phyloP scores from a whole-genome alignment of 2,113 vertebrate genomes.

The Sinocyclocheilus anshuiensis region DNA sequence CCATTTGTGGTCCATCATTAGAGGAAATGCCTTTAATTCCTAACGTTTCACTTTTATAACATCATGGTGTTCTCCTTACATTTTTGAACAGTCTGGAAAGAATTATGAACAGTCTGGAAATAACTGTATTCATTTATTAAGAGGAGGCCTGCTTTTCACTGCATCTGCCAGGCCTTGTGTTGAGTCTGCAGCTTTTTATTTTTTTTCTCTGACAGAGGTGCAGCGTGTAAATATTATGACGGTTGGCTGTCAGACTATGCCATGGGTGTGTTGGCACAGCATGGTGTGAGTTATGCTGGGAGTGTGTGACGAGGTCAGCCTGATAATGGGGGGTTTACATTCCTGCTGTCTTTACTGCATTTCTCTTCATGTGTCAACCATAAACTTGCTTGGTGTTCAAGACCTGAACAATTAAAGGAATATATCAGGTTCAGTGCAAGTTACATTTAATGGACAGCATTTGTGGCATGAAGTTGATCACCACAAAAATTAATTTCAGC shows the following conservation, averaged over 20 bases:
- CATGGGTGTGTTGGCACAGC: conserved; percentile 64
- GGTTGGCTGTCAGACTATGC: conserved; percentile 71
- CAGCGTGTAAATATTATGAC: conserved; percentile 90
- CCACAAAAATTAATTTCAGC: not conserved
- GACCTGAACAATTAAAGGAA: not conserved
- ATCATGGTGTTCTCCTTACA: conserved; percentile 68
- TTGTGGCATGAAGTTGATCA: not conserved
- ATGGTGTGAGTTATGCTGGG: conserved; percentile 64
- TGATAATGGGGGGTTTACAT: conserved; percentile 70
- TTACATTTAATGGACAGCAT: not conserved
- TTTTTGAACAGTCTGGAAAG: conserved; percentile 67
- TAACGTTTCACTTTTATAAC: conserved; percentile 53
- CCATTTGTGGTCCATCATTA: conserved; percentile 41
- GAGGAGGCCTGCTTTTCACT: conserved; percentile 73
- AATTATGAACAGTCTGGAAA: conserved; percentile 67
- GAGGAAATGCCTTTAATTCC: conserved; percentile 65
- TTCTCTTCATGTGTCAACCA: conserved; percentile 71
- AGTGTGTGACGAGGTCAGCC: conserved; percentile 64
- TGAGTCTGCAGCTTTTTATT: conserved; percentile 77
- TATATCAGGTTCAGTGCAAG: not conserved
- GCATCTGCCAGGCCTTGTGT: conserved; percentile 62
- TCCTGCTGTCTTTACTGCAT: conserved; percentile 69
- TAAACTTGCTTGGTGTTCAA: conserved; percentile 5
- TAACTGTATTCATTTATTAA: conserved; percentile 72
- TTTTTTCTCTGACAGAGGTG: conserved; percentile 61